Evolutionary conservation across 2,113 vertebrate genomes (phyloP).

Genomic region (Varanus salvator): DNA sequence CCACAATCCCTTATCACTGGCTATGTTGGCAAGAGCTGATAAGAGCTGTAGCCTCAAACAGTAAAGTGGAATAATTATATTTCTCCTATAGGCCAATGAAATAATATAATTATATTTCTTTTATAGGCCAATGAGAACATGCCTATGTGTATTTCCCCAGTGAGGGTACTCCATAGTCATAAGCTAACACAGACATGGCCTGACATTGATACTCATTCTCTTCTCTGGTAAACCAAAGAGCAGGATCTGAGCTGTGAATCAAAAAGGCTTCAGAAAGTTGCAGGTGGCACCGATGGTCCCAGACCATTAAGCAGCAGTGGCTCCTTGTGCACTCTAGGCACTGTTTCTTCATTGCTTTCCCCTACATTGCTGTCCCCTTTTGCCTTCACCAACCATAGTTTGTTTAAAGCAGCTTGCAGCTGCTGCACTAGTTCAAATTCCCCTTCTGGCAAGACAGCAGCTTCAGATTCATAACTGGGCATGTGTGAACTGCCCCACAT

Average conservation of each 20-base stretch:
- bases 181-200: not conserved
- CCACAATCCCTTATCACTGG: no score
- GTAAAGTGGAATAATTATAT: not conserved
- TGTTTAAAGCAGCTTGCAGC: no score
- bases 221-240: not conserved
- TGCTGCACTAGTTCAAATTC: no score
- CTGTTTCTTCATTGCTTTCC: no score
- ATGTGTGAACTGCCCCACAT: no score
- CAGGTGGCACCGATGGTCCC: not conserved
- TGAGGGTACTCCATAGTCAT: not conserved
- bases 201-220: not conserved
- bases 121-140: not conserved
- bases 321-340: no score
- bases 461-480: no score
- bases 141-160: not conserved
- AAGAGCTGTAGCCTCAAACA: not conserved
- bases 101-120: not conserved
- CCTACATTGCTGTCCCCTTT: no score
- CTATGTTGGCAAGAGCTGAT: no score
- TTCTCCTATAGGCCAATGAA: not conserved
- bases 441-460: no score
- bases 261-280: not conserved
- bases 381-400: no score
- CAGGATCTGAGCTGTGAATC: not conserved
- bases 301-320: not conserved